Base-by-base conservation (phyloP, 2,797 vertebrate species). In the Trachurus trachurus region DNA sequence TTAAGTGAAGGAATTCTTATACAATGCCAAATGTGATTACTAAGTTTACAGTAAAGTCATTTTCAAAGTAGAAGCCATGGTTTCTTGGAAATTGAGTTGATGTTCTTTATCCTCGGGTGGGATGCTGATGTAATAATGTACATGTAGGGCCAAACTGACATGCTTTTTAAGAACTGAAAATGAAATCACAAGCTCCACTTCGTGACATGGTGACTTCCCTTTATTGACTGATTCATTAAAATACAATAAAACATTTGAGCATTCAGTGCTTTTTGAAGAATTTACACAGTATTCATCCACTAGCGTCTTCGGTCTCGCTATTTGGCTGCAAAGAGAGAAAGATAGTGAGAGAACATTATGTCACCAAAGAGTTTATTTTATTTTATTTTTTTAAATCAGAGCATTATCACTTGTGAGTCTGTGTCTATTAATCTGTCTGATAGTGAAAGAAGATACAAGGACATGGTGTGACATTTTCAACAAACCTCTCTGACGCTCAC, bases 151-250 rank as follows among this genome's bases (percentile, higher is more conserved):
- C 13, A 73, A 6, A 10, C 13, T 45, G 13, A 47, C 2, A 13
- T 26, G 15, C 9, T n/a, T 68, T n/a, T 37, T 40, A 39, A 66
- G 5, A 61, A 80, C 70, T 12, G 15, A 11, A 60, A 60, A 72
- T 59, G 2, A 83, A 53, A 64, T 47, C 58, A 42, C 34, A 71
- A 3, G 9, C 31, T 73, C 19, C 2, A 34, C 10, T 21, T 39
- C 29, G 59, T 82, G 42, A 81, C 68, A 80, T 45, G 78, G 86
- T 83, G 16, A 83, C 56, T 85, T 91, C 67, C 62, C 50, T 92
- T 91, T 90, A 93, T 90, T 94, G 39, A 65, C 60, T 76, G 58
- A 89, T 89, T 88, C 34, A 76, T 86, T 78, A 56, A 89, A 88
- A 88, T 76, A 90, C 76, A 87, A 87, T 78, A 85, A 87, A 89